Conservation (phyloP, 2,797 vertebrate species). For the Sphaeramia orbicularis region DNA sequence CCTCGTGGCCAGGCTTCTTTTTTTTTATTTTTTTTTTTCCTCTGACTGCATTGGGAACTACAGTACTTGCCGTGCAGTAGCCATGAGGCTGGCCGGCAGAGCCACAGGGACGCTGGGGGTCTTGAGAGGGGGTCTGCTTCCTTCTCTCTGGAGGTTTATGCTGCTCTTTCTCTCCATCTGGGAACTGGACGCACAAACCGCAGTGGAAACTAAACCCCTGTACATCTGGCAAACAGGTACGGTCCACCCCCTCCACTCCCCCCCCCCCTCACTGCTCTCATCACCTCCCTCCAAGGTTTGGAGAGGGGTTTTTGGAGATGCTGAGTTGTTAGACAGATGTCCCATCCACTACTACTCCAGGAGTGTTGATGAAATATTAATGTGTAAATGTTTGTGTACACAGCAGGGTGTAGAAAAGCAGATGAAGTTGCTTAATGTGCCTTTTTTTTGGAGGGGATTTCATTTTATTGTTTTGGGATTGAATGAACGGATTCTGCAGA, state of each 20-base stretch:
- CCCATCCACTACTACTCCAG: conserved; percentile 15
- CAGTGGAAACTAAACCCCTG: conserved; percentile 85
- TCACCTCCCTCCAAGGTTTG: background rate
- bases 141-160: conserved; percentile 74
- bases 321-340: conserved; percentile 10
- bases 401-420: background rate
- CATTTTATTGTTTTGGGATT: background rate
- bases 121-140: conserved; percentile 51
- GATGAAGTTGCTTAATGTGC: conserved; percentile 25
- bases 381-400: conserved; percentile 40
- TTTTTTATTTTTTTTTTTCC: conserved; percentile 28
- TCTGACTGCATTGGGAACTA: conserved; percentile 68
- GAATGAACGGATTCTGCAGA: background rate
- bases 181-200: conserved; percentile 82
- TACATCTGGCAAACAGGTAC: conserved; percentile 97
- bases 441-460: background rate
- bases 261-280: background rate
- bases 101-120: conserved; percentile 56
- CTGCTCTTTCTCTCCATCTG: conserved; percentile 81
- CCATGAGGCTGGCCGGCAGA: conserved; percentile 84
- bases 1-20: conserved; percentile 49
- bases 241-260: conserved; percentile 39
- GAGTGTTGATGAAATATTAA: conserved; percentile 42
- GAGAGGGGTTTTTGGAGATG: conserved; percentile 7
- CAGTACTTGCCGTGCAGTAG: conserved; percentile 68